These are phyloP conservation scores for Zoanthus sociatus DNA, from an alignment of 92 coral and sea anemone species.

Conservation along the genomic window DNA sequence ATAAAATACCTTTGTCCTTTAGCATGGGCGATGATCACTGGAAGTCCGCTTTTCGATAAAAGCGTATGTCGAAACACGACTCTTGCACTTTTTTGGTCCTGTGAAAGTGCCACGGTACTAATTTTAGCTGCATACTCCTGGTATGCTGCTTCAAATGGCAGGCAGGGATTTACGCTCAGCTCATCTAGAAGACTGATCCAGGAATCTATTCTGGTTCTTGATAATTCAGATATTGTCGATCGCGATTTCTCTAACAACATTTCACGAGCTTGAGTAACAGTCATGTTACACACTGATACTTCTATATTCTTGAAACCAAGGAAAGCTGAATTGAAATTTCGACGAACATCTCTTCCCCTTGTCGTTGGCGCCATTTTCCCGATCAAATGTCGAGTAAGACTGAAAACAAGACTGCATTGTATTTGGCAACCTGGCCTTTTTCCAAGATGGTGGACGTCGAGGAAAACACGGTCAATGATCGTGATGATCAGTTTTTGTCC, in stretches of 20 bases:
- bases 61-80: constrained; percentile 44
- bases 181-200: constrained; percentile 43
- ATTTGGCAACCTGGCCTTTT: constrained; percentile 11
- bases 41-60: constrained; percentile 49
- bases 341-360: constrained; percentile 12
- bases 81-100: constrained; percentile 41
- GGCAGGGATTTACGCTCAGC: constrained; percentile 33
- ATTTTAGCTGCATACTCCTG: constrained; percentile 33
- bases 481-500: constrained; percentile 11
- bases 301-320: constrained; percentile 6
- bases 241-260: constrained; percentile 30
- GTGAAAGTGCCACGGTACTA: constrained; percentile 31
- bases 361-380: constrained; percentile 11
- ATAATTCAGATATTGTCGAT: constrained; percentile 32
- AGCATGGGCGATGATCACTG: constrained; percentile 40
- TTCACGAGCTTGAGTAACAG: constrained; percentile 16
- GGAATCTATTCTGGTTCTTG: constrained; percentile 37
- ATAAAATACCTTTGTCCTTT: constrained; percentile 11
- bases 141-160: constrained; percentile 41
- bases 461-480: constrained; percentile 15
- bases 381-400: constrained; percentile 14
- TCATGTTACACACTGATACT: constrained; percentile 10
- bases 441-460: constrained; percentile 14
- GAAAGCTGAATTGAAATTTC: constrained; percentile 12
- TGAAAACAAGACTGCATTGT: constrained; percentile 7